Evolutionary conservation across 2,113 vertebrate genomes (phyloP), one percentile per base, ranked within the genome.

Genomic region (Galeopterus variegatus): DNA sequence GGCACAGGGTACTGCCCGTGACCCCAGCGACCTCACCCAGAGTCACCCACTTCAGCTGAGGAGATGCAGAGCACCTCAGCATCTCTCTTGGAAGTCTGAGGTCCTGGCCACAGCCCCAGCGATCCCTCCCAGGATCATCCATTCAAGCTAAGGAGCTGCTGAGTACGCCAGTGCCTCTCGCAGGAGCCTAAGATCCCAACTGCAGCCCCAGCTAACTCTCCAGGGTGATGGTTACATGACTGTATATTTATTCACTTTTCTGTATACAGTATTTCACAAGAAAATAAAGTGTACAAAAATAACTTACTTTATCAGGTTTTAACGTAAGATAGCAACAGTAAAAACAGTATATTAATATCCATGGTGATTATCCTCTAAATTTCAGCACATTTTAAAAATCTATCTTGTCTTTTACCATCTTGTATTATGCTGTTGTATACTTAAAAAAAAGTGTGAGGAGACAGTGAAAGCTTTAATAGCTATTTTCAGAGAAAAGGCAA

Each of bases 371-470:
- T 41, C 69, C 54, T 14, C 17, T 17, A 56, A 10, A 56, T 41
- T 56, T 17, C 19, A 36, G 58, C 72, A 65, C 26, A 94, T 73
- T 92, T 94, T 88, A 64, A 88, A 96, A 92, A 94, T 94, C 50
- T 96, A 69, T 69, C n/a, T 81, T 89, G 24, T 81, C 52, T 45
- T 90, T 70, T 93, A 76, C 52, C 14, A 69, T 67, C 56, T 76
- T 82, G 12, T 65, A 48, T 81, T 87, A 67, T 94, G 41, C 41
- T 81, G 48, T 90, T 72, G 45, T 76, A 76, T 45, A 77, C 14
- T 77, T 77, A 19, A 31, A 76, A 41, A 76, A 93, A 84, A 85
- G 31, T 75, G 23, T 70, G 17, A 36, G 65, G 14, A 70, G 24
- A 69, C 18, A 48, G 28, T 94, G 23, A 80, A 88, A 79, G 28